Conservation (phyloP, 1,140 invertebrate genomes). For the Sminthurinus signatus region DNA sequence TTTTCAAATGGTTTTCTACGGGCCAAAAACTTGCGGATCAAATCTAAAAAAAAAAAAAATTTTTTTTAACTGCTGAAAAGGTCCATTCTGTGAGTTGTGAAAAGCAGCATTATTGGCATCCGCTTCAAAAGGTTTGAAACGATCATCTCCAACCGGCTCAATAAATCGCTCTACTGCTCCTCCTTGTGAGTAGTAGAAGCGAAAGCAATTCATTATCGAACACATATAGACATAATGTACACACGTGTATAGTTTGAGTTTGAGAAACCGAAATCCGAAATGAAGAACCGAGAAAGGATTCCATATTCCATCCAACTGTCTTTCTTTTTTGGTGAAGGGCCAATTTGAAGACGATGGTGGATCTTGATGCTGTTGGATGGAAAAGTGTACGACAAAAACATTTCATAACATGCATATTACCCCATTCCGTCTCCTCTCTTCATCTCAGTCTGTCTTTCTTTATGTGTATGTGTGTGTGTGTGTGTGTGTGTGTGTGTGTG, state of each 20-base stretch:
- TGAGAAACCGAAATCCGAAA: background rate
- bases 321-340: slow-evolving; percentile 4
- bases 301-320: slow-evolving; percentile 7
- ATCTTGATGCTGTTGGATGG: too few species aligned
- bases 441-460: background rate
- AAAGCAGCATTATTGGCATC: slow-evolving; percentile 9
- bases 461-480: background rate
- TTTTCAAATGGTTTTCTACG: too few species aligned
- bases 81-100: slow-evolving; percentile 6
- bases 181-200: slow-evolving; percentile 2
- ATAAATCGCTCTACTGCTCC: slow-evolving; percentile 10
- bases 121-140: slow-evolving; percentile 11
- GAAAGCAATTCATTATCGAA: slow-evolving; percentile 7
- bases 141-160: slow-evolving; percentile 7
- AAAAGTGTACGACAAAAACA: too few species aligned
- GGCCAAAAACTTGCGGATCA: too few species aligned
- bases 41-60: too few species aligned
- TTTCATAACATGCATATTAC: background rate
- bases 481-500: background rate
- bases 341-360: slow-evolving; percentile 10
- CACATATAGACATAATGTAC: too few species aligned
- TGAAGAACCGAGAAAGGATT: slow-evolving; percentile 16
- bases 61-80: background rate
- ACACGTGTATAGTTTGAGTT: too few species aligned
- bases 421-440: background rate